phyloP scores from a whole-genome alignment of 2,113 vertebrate species.

The Motacilla tschutschensis region DNA sequence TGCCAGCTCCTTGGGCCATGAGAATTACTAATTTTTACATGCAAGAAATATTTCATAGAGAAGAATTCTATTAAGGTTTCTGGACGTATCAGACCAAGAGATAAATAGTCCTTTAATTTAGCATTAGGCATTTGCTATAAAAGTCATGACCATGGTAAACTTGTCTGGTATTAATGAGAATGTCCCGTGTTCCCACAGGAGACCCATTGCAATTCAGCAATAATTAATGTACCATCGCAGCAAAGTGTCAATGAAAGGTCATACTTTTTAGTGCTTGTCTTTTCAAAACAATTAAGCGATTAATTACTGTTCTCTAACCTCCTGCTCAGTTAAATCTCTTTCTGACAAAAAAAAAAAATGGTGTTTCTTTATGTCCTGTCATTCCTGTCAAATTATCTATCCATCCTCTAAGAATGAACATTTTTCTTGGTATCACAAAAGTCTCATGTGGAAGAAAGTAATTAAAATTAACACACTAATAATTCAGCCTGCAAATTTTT shows the following conservation, averaged over 20 bases:
- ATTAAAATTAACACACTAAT: neutral
- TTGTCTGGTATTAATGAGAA: neutral
- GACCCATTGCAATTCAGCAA: neutral
- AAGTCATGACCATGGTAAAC: neutral
- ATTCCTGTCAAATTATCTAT: neutral
- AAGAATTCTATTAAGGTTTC: neutral
- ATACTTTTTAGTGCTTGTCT: neutral
- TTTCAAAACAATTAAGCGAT: conserved; percentile 52
- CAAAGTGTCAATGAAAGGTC: conserved; percentile 14
- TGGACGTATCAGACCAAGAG: neutral
- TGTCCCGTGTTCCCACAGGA: neutral
- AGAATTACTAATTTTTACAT: neutral
- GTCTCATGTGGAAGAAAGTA: neutral
- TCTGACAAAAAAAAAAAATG: neutral
- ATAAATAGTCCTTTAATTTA: neutral
- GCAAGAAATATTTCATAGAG: neutral
- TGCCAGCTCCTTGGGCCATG: neutral
- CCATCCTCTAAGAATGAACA: neutral
- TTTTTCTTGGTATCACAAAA: neutral
- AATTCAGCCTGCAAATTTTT: neutral
- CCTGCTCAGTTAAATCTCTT: neutral
- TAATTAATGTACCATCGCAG: conserved; percentile 12
- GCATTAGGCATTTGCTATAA: neutral
- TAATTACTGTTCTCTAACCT: conserved; percentile 47
- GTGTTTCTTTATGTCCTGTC: neutral